These are phyloP conservation scores for Euphydryas editha DNA, from an alignment of 2,888 invertebrate genomes.

Conservation along the genomic window DNA sequence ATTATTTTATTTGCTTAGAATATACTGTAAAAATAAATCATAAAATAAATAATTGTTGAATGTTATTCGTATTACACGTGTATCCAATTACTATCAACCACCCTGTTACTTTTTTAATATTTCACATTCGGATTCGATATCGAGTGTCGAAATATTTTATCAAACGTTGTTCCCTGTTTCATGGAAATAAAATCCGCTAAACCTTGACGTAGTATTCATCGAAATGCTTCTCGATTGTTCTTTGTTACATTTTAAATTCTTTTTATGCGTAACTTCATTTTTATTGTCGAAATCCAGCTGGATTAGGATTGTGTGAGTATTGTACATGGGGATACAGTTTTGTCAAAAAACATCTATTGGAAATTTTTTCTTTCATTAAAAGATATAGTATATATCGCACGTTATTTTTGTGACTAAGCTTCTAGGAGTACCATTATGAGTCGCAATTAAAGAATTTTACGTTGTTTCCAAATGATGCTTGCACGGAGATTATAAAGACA, in stretches of 20 bases:
- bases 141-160: background rate
- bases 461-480: background rate
- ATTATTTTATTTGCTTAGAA: too few relatives aligned
- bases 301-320: background rate
- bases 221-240: conserved; percentile 18
- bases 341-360: background rate
- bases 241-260: conserved; percentile 19
- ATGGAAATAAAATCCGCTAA: conserved; percentile 4
- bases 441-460: background rate
- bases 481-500: background rate
- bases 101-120: background rate
- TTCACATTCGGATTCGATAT: background rate
- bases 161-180: background rate
- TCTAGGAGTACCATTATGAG: background rate
- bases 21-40: too few relatives aligned
- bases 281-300: background rate
- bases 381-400: background rate
- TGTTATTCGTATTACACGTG: too few relatives aligned
- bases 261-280: conserved; percentile 18
- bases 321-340: conserved; percentile 1
- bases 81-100: background rate
- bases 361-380: background rate
- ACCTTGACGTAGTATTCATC: conserved; percentile 19
- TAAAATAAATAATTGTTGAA: too few relatives aligned
- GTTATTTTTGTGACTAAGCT: background rate